phyloP scores from a whole-genome alignment of 2,888 invertebrate genomes.

The Oxycera nigricornis region DNA sequence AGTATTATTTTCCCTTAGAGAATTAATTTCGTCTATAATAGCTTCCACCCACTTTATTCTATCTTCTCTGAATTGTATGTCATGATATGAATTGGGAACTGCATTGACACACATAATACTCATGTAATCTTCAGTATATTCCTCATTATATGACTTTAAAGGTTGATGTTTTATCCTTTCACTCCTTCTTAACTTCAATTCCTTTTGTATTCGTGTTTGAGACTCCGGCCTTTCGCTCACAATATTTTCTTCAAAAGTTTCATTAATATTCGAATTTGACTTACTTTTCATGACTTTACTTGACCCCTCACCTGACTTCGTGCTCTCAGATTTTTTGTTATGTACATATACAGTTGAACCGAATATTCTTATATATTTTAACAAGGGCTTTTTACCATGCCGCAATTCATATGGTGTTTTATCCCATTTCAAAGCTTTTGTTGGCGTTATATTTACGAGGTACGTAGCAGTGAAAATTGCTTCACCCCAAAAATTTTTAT shows the following conservation, averaged over 20 bases:
- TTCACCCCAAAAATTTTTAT: constrained; percentile 36
- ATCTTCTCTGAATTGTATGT: neutral
- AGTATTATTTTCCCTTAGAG: too few species aligned
- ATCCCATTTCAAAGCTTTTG: neutral
- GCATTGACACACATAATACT: neutral
- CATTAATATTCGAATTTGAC: too few species aligned
- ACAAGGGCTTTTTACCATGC: too few species aligned
- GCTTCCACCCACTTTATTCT: neutral
- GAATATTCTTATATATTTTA: too few species aligned
- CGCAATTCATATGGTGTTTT: constrained; percentile 43
- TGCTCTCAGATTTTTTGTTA: too few species aligned
- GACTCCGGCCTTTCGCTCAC: too few species aligned
- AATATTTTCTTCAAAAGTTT: too few species aligned
- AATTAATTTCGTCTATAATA: neutral
- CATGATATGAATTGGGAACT: neutral
- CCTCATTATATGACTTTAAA: neutral
- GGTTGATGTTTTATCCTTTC: neutral
- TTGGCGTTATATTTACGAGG: constrained; percentile 5
- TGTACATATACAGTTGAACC: too few species aligned
- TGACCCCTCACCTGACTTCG: too few species aligned
- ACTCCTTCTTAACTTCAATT: neutral
- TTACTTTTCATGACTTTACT: too few species aligned
- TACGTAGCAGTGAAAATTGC: constrained; percentile 14
- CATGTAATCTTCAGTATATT: neutral
- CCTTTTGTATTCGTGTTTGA: too few species aligned